A percentile compares a stretch with the other conserved stretches of the same genome.
Evolutionary conservation across 1,140 invertebrate species (phyloP).

Genomic region (Delia radicum): DNA sequence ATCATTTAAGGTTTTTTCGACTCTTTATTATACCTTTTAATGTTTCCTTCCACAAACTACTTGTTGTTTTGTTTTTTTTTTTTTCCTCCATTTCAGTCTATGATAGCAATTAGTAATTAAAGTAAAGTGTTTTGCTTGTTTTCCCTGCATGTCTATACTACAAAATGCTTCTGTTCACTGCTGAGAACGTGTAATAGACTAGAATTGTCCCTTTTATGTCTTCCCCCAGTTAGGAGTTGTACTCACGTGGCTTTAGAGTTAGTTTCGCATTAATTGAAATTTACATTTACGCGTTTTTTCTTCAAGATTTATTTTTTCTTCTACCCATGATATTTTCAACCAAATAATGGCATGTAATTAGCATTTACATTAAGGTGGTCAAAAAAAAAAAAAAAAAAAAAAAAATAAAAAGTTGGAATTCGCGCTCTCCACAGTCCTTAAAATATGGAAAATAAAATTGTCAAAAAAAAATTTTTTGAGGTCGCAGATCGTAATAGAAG

Average conservation of each 20-base stretch:
- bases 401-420: too few relatives aligned
- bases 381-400: too few relatives aligned
- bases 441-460: too few relatives aligned
- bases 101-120: slow-evolving; percentile 20
- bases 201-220: background rate
- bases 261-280: slow-evolving; percentile 13
- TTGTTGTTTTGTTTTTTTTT: background rate
- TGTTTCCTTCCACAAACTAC: background rate
- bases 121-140: slow-evolving; percentile 10
- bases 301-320: background rate
- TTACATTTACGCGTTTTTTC: slow-evolving; percentile 14
- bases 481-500: too few relatives aligned
- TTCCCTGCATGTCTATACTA: background rate
- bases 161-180: background rate
- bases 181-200: too few relatives aligned
- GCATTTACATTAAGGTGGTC: too few relatives aligned
- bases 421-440: too few relatives aligned
- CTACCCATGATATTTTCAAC: background rate
- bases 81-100: background rate
- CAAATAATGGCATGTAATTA: background rate
- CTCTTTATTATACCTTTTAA: background rate
- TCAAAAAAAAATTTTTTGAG: too few relatives aligned
- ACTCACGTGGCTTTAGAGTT: background rate
- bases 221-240: background rate
- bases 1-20: background rate